phyloP scores from a whole-genome alignment of 2,797 vertebrate species.

The Graptemys geographica region DNA sequence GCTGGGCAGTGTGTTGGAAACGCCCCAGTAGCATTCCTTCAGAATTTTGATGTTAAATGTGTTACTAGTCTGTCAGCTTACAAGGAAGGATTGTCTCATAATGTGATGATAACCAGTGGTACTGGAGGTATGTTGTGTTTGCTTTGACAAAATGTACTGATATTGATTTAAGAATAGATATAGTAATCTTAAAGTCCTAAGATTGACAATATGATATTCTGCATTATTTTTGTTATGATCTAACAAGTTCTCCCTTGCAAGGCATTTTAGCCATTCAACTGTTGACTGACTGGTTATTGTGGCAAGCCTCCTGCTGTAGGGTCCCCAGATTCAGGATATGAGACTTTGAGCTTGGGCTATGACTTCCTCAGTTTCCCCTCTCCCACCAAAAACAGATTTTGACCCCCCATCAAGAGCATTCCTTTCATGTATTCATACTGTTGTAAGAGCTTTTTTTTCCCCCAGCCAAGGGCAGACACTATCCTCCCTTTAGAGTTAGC shows the following conservation, averaged over 20 bases:
- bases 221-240: background rate
- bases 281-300: background rate
- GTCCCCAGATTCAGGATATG: background rate
- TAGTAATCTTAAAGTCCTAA: background rate
- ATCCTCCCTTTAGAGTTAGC: background rate
- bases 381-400: background rate
- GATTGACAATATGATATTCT: background rate
- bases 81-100: background rate
- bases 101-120: slow-evolving; percentile 44
- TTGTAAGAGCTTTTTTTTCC: slow-evolving; percentile 6
- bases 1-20: slow-evolving; percentile 85
- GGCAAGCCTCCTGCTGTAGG: background rate
- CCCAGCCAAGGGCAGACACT: slow-evolving; percentile 35
- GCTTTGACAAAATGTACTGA: rapidly evolving
- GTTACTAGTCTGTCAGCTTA: slow-evolving; percentile 65
- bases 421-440: background rate
- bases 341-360: background rate
- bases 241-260: background rate
- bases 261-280: background rate
- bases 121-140: slow-evolving; percentile 68
- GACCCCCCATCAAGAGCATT: background rate
- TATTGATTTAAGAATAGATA: background rate
- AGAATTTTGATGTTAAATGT: slow-evolving; percentile 84
- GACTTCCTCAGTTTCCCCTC: background rate
- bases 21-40: slow-evolving; percentile 90